Evolutionary conservation across 2,888 invertebrate species (phyloP), one percentile per base, ranked within the genome.

Genomic region (Nebria salina): DNA sequence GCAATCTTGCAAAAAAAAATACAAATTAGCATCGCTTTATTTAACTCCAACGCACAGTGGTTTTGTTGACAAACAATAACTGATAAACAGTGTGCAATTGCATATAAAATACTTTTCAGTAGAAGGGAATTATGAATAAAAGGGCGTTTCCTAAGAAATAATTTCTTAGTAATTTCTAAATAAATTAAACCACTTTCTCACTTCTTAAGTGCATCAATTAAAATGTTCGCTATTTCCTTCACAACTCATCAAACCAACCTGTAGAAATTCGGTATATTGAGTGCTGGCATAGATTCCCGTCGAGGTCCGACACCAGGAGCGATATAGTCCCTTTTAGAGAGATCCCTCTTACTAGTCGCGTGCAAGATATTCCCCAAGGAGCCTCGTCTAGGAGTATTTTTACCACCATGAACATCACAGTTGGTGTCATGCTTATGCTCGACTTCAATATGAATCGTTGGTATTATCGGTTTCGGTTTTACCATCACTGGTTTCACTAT

Each of bases 371-470:
- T 93, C 82, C 92, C 91, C 82, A 92, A 87, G 77, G 92, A 92
- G 11, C 92, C 92, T 20, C 93, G 90, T 66, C 90, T 88, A 83
- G 87, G 88, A 82, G 88, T 89, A 84, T 89, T 89, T 85, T 88
- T 88, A 15, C 94, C 94, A 15, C 94, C 94, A 87, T 95, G 95
- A 64, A 95, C 93, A 86, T 94, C 94, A 87, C 95, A 95, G 83
- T 92, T 93, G 83, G 90, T 90, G 87, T 93, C 93, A 75, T 91
- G 90, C 85, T 91, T 91, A 66, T 91, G 91, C 87, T 92, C 91
- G 42, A 91, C 88, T 83, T 90, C 89, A 42, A 90, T 87, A 77
- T 85, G 86, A 34, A 87, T 86, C 43, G 87, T 87, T 54, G 84
- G 83, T n/a, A 84, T 84, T 42, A 82, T 82, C 20, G 76, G 82